Evolutionary conservation across 2,797 vertebrate species (phyloP).

Genomic region (Rhabdophis nuchalis): DNA sequence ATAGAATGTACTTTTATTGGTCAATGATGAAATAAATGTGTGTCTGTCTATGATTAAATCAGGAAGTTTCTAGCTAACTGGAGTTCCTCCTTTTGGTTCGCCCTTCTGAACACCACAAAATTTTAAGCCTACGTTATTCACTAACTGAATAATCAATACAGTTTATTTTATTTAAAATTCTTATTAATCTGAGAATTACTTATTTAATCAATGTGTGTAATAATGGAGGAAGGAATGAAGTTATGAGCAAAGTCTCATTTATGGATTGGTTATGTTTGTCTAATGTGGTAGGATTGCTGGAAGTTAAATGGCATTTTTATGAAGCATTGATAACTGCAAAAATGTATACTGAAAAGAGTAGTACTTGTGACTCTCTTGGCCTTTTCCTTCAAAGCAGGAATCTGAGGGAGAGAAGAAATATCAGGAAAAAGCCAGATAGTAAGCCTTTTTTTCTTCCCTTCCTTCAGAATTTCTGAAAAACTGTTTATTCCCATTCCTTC

Average conservation of each 20-base stretch:
- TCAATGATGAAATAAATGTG: background rate
- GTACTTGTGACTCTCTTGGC: background rate
- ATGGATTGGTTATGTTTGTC: background rate
- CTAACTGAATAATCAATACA: background rate
- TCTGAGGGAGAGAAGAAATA: background rate
- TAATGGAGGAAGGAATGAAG: background rate
- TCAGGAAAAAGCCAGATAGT: background rate
- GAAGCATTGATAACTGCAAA: background rate
- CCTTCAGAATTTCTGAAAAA: background rate
- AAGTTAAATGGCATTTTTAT: too few relatives aligned
- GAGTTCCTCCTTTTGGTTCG: background rate
- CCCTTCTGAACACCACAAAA: background rate
- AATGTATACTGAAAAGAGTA: background rate
- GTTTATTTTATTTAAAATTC: background rate
- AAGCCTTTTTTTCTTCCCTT: background rate
- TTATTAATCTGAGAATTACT: background rate
- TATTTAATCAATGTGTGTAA: background rate
- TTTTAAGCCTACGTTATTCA: background rate
- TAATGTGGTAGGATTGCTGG: background rate
- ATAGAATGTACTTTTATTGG: background rate
- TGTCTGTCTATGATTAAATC: background rate
- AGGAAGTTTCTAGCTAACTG: background rate
- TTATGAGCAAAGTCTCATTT: background rate
- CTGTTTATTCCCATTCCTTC: background rate
- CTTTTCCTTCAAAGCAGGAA: background rate